phyloP scores from a whole-genome alignment of 2,888 invertebrate genomes.

The Hesperia comma region DNA sequence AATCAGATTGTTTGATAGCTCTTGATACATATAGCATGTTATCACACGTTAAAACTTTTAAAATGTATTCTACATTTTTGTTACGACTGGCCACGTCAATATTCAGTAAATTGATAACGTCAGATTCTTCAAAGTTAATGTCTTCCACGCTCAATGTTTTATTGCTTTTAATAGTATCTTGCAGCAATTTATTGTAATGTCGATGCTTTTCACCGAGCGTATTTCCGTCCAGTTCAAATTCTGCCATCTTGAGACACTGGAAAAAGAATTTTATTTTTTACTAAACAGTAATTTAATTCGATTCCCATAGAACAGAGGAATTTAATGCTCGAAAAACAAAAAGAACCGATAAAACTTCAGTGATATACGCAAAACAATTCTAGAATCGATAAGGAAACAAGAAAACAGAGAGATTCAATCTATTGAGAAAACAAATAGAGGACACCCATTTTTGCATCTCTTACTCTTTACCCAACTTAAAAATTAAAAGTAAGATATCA shows the following conservation, averaged over 20 bases:
- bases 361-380: no score
- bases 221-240: conserved; percentile 51
- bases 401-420: no score
- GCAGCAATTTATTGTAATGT: conserved; percentile 55
- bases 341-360: no score
- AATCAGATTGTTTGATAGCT: conserved; percentile 61
- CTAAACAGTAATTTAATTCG: no score
- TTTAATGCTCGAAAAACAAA: no score
- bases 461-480: no score
- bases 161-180: conserved; percentile 45
- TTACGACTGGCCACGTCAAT: conserved; percentile 62
- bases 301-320: no score
- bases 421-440: no score
- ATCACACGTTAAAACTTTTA: conserved; percentile 58
- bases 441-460: no score
- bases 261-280: conserved; percentile 3
- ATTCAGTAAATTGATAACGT: conserved; percentile 60
- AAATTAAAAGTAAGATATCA: no score
- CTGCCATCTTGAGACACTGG: conserved; percentile 53
- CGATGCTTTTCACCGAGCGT: conserved; percentile 58
- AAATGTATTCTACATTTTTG: conserved; percentile 58
- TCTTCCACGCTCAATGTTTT: conserved; percentile 41
- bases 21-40: conserved; percentile 66
- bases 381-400: no score
- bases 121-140: conserved; percentile 49